Percentiles rank a stretch among this genome's conserved stretches.
phyloP scores from a whole-genome alignment of 2,888 invertebrate species.

The Cepaea hortensis region DNA sequence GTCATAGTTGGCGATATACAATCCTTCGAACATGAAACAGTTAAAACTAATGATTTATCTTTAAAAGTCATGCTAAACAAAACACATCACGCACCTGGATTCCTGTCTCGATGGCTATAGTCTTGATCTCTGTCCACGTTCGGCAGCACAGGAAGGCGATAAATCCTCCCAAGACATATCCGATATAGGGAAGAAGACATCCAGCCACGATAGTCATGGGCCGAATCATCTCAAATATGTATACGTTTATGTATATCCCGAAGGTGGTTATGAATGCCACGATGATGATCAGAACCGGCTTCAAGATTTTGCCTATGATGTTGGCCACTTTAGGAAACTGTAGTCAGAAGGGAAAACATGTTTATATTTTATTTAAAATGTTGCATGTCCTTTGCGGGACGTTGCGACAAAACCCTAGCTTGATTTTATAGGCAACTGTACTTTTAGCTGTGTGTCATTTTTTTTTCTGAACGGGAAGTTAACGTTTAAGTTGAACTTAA shows the following conservation, averaged over 20 bases:
- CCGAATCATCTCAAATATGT: slow-evolving; percentile 90
- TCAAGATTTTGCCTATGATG: slow-evolving; percentile 81
- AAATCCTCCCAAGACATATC: slow-evolving; percentile 69
- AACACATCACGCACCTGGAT: slow-evolving; percentile 63
- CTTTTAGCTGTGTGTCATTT: no score
- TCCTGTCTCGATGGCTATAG: slow-evolving; percentile 89
- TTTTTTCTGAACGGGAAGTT: no score
- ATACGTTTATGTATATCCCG: slow-evolving; percentile 91
- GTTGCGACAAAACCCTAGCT: no score
- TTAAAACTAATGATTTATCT: no score
- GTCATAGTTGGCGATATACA: no score
- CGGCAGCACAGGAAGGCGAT: slow-evolving; percentile 63
- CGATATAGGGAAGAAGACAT: slow-evolving; percentile 71
- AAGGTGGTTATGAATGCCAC: slow-evolving; percentile 90
- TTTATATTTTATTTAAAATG: no score
- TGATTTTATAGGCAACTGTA: no score
- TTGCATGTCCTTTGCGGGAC: no score
- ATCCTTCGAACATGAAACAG: no score
- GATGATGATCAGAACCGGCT: slow-evolving; percentile 87
- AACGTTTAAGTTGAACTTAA: no score
- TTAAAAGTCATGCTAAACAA: no score
- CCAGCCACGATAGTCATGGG: slow-evolving; percentile 66
- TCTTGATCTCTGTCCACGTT: slow-evolving; percentile 75
- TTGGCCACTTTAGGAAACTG: slow-evolving; percentile 81
- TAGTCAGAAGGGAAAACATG: neutral